These are phyloP conservation scores for Sternotherus odoratus DNA, from an alignment of 2,797 vertebrate species.

Conservation along the genomic window DNA sequence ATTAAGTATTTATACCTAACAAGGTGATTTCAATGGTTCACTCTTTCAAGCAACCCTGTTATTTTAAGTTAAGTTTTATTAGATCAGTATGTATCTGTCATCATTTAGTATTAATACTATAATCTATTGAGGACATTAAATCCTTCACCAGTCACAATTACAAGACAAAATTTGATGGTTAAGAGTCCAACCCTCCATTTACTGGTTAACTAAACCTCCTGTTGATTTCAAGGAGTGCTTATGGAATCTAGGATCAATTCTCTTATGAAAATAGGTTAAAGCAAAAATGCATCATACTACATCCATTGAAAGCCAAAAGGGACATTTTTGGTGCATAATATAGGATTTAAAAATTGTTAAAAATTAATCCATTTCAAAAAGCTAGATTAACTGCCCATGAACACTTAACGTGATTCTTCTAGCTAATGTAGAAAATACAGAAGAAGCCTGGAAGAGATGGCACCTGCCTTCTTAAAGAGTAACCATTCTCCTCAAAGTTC, in stretches of 20 bases:
- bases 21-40: constrained; percentile 63
- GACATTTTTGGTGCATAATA: constrained; percentile 1
- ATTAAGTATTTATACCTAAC: constrained; percentile 69
- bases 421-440: neutral
- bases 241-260: neutral
- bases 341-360: constrained; percentile 21
- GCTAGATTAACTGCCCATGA: neutral
- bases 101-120: constrained; percentile 41
- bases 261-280: constrained; percentile 45
- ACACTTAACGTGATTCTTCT: neutral
- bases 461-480: neutral
- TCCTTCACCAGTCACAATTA: constrained; percentile 12
- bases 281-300: neutral
- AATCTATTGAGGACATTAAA: constrained; percentile 24
- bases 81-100: constrained; percentile 47
- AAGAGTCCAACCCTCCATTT: neutral
- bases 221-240: constrained; percentile 13
- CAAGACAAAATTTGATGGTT: constrained; percentile 14
- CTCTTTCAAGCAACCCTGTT: constrained; percentile 48
- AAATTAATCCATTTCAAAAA: neutral
- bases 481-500: neutral
- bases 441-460: neutral
- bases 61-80: constrained; percentile 60
- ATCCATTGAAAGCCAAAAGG: constrained; percentile 23
- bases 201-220: neutral